phyloP scores from a whole-genome alignment of 2,888 invertebrate genomes.

The Apamea crenata region DNA sequence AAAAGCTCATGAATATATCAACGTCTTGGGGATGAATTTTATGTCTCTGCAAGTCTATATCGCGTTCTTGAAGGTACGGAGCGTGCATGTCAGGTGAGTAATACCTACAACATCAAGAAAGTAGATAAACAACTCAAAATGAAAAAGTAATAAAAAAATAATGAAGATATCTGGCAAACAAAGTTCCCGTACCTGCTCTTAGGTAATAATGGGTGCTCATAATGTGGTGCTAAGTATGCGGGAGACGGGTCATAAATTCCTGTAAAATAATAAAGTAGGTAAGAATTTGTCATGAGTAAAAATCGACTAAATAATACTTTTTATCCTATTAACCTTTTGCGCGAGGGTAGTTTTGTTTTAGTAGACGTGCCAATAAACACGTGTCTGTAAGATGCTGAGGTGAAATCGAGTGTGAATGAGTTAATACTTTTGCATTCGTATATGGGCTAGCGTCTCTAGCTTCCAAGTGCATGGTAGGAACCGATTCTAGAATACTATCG shows the following conservation, averaged over 20 bases:
- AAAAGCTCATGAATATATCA: constrained; percentile 78
- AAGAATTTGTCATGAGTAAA: constrained; percentile 2
- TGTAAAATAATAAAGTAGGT: constrained; percentile 55
- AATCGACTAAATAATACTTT: background rate
- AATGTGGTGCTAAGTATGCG: constrained; percentile 65
- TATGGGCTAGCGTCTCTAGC: constrained; percentile 55
- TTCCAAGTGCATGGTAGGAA: constrained; percentile 59
- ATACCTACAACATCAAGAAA: constrained; percentile 68
- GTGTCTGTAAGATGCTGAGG: constrained; percentile 72
- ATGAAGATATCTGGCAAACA: background rate
- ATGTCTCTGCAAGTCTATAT: constrained; percentile 67
- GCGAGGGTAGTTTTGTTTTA: constrained; percentile 77
- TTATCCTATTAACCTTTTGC: constrained; percentile 71
- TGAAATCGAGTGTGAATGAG: constrained; percentile 63
- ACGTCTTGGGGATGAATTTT: constrained; percentile 84
- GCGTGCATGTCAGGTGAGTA: constrained; percentile 59
- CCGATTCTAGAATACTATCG: constrained; percentile 62
- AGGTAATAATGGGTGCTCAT: constrained; percentile 58
- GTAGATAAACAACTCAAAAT: background rate
- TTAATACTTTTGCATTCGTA: constrained; percentile 47
- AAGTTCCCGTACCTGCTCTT: constrained; percentile 68
- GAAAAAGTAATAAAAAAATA: constrained; percentile 9
- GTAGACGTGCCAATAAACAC: constrained; percentile 79
- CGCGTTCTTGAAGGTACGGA: constrained; percentile 72
- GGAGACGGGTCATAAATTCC: constrained; percentile 71